Evolutionary conservation across 2,888 invertebrate species (phyloP).

Genomic region (Drosophila incognita): DNA sequence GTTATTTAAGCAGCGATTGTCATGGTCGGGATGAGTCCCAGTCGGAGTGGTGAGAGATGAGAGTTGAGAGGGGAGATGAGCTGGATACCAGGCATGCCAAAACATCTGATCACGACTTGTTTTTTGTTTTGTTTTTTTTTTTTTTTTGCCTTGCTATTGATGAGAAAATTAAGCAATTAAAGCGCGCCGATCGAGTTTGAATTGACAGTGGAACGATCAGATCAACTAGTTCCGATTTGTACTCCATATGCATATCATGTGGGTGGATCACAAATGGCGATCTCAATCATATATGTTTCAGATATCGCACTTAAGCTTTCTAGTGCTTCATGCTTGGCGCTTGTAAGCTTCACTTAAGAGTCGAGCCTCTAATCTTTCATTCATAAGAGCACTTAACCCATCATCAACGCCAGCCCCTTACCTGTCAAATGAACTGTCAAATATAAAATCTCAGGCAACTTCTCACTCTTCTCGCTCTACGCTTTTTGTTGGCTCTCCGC

Average conservation of each 20-base stretch:
- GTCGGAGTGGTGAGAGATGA: conserved; percentile 16
- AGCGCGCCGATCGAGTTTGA: conserved; percentile 36
- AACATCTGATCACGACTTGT: conserved; percentile 73
- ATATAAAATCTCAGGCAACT: background rate
- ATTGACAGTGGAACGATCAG: conserved; percentile 9
- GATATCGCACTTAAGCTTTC: conserved; percentile 1
- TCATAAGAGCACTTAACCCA: conserved; percentile 70
- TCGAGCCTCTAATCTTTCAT: conserved; percentile 44
- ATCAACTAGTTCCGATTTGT: conserved; percentile 17
- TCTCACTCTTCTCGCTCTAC: conserved; percentile 30
- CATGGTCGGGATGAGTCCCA: conserved; percentile 60
- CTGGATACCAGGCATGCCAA: conserved; percentile 44
- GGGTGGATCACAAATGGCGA: conserved; percentile 6
- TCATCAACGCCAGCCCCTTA: conserved; percentile 63
- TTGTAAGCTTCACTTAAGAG: conserved; percentile 2
- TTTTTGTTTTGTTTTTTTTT: conserved; percentile 34
- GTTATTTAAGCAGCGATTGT: conserved; percentile 52
- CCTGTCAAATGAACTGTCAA: conserved; percentile 64
- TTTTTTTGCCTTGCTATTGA: conserved; percentile 50
- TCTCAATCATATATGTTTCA: background rate
- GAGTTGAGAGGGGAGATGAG: conserved; percentile 21
- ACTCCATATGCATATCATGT: conserved; percentile 3
- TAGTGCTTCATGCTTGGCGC: conserved; percentile 43
- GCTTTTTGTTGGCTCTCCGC: background rate
- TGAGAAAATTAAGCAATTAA: conserved; percentile 78